Conservation (phyloP, 2,888 invertebrate species). For the Habrosyne pyritoides region DNA sequence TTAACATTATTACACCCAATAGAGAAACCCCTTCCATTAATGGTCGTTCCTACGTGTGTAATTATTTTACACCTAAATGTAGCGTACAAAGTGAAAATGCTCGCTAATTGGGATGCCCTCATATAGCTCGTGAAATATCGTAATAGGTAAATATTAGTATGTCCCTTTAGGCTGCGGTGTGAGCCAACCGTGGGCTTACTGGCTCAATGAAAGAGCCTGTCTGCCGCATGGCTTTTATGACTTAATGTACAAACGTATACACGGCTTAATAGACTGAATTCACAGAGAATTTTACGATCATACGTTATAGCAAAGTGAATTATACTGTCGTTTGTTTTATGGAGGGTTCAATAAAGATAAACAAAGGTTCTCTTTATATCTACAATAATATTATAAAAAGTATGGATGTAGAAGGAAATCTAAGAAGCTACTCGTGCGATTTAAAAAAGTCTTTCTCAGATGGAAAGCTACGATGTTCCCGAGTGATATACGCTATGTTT, state of each 20-base stretch:
- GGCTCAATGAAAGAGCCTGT: conserved; percentile 36
- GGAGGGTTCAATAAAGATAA: neutral
- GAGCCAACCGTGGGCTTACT: conserved; percentile 33
- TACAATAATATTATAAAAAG: no score
- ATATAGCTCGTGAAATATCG: conserved; percentile 47
- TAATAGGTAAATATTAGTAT: conserved; percentile 58
- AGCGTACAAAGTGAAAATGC: conserved; percentile 45
- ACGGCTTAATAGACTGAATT: conserved; percentile 50
- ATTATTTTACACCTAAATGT: conserved; percentile 29
- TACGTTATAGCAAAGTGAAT: conserved; percentile 10
- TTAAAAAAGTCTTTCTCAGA: no score
- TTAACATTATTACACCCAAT: neutral
- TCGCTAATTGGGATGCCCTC: conserved; percentile 55
- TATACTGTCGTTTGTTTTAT: neutral
- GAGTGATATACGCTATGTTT: no score
- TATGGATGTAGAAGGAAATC: no score
- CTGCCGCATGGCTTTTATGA: conserved; percentile 48
- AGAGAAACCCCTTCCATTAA: neutral
- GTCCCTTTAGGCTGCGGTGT: conserved; percentile 48
- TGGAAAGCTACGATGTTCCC: no score
- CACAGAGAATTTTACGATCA: conserved; percentile 41
- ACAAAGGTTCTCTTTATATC: no score
- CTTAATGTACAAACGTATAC: conserved; percentile 37
- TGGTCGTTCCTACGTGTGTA: conserved; percentile 6
- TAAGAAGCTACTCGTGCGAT: no score